Base-by-base conservation (phyloP, 1,140 invertebrate species). In the Saxidomus purpurata region DNA sequence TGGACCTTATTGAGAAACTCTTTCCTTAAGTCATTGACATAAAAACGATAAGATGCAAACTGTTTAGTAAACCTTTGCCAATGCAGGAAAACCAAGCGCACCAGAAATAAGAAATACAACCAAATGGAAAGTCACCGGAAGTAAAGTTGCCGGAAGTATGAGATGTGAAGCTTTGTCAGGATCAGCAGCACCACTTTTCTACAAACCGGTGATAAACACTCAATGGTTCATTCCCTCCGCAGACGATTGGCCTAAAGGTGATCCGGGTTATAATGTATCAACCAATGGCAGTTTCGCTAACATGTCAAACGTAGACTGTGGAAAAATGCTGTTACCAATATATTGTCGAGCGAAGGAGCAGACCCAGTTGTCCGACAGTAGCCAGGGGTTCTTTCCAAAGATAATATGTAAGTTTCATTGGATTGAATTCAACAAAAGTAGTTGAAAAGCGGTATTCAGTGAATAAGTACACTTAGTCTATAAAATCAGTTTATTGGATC, bases 141-240 rank as follows among this genome's bases (percentile, higher is more conserved):
- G 19, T 43, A 71, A 71, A 71, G n/a, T 43, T 2, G 8, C 38
- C 67, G 67, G 67, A 71, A 71, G 36, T 71, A 34, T 71, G 1
- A 4, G 9, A 22, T 71, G 67, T 71, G 67, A 17, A 15, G 34
- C 67, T 3, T 3, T 22, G 38, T 71, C 67, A 9, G 34, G 38
- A 19, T 71, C 67, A 15, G 67, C 67, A 17, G 67, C 67, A 8
- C 67, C 67, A 43, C 38, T 71, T 38, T 71, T 40, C 67, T 71
- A 40, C 67, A n/a, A 13, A 22, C 67, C 67, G 15, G 15, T 8
- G 8, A 40, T 71, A 11, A n/a, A 1, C 13, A 38, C 67, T 1
- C 22, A 38, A 4, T 71, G 67, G 67, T 6, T 38, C 34, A 1
- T 71, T 17, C 67, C 67, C 17, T 38, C 34, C 17, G 15, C 38